Evolutionary conservation across 1,140 invertebrate species (phyloP).

Genomic region (Hormaphis cornu): DNA sequence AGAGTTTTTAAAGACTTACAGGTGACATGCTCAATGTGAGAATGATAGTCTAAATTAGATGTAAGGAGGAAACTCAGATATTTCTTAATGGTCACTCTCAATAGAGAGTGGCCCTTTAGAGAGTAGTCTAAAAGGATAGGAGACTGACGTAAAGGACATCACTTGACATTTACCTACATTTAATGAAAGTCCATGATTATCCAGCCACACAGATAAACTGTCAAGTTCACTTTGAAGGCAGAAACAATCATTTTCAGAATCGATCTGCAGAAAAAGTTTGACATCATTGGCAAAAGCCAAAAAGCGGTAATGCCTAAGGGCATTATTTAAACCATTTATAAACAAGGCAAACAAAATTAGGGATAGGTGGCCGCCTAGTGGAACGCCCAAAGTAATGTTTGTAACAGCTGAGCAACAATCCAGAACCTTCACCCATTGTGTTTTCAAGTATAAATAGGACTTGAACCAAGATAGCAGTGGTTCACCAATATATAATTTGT

Average conservation of each 20-base stretch:
- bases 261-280: not conserved
- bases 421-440: not conserved
- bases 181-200: not conserved
- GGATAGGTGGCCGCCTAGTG: not conserved
- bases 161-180: no score
- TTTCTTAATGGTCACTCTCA: no score
- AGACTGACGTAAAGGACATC: no score
- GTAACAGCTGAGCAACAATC: not conserved
- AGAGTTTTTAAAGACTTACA: no score
- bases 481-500: no score
- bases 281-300: not conserved
- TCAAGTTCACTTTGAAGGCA: not conserved
- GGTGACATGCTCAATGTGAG: no score
- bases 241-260: not conserved
- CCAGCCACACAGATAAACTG: not conserved
- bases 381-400: not conserved
- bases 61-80: no score
- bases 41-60: no score
- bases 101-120: no score
- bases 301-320: not conserved
- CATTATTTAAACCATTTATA: not conserved
- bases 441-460: not conserved
- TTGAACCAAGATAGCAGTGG: no score
- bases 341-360: not conserved
- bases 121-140: no score